Evolutionary conservation across 2,113 vertebrate genomes (phyloP).

Genomic region (Limanda limanda): DNA sequence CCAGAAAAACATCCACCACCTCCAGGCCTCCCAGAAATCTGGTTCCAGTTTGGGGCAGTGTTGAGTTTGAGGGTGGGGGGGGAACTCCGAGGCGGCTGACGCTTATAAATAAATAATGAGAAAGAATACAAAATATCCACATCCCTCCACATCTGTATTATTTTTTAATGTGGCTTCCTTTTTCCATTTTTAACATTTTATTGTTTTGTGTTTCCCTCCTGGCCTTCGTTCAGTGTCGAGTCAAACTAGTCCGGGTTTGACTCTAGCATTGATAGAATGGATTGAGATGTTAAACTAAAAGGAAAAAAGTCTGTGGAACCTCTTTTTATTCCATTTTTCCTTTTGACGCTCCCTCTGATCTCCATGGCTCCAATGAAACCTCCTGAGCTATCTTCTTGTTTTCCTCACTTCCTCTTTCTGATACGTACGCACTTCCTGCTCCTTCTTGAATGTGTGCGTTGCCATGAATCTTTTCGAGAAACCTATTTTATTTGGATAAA

Average conservation of each 20-base stretch:
- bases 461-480: conserved; percentile 8
- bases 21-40: conserved; percentile 75
- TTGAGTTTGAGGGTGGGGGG: conserved; percentile 64
- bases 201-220: not conserved
- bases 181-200: conserved; percentile 18
- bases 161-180: conserved; percentile 63
- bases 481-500: not conserved
- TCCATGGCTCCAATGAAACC: not conserved
- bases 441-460: too few species aligned
- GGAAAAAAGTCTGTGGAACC: too few species aligned
- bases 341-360: not conserved
- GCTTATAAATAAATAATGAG: conserved; percentile 81
- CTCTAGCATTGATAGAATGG: conserved; percentile 34
- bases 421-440: too few species aligned
- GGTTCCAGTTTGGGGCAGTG: conserved; percentile 79
- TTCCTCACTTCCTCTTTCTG: not conserved
- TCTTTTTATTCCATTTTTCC: not conserved
- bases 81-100: conserved; percentile 77
- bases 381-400: not conserved
- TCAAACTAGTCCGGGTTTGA: conserved; percentile 43
- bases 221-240: conserved; percentile 8
- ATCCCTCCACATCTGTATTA: conserved; percentile 65
- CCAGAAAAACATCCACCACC: conserved; percentile 72
- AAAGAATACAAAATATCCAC: conserved; percentile 65
- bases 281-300: conserved; percentile 46